phyloP scores from a whole-genome alignment of 2,888 invertebrate species.

The Cephus pygmeus region DNA sequence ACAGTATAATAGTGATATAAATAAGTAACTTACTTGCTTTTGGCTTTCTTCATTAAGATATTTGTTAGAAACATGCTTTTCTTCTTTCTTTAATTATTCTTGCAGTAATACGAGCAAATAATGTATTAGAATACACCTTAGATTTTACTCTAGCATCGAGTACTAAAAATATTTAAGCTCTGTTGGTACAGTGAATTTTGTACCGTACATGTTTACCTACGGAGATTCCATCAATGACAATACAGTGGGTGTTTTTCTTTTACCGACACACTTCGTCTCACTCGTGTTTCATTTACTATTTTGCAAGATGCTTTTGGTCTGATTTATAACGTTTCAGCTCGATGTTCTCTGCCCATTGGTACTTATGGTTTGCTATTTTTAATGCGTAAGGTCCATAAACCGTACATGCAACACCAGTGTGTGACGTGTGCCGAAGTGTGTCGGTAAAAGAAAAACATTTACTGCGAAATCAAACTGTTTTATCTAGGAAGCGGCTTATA shows the following conservation, averaged over 20 bases:
- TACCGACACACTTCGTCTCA: too few species aligned
- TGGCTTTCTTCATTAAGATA: conserved; percentile 76
- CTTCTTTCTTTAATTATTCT: background rate
- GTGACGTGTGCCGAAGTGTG: too few species aligned
- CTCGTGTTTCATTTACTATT: too few species aligned
- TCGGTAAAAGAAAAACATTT: too few species aligned
- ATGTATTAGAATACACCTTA: background rate
- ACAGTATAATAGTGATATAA: conserved; percentile 13
- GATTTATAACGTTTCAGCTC: too few species aligned
- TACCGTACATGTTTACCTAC: background rate
- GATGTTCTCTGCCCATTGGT: too few species aligned
- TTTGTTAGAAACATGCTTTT: conserved; percentile 76
- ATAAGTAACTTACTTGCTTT: conserved; percentile 77
- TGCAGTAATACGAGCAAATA: background rate
- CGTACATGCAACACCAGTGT: too few species aligned
- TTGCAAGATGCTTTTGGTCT: too few species aligned
- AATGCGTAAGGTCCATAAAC: too few species aligned
- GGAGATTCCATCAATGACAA: background rate
- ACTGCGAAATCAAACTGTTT: background rate
- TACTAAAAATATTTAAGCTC: background rate
- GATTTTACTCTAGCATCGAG: background rate
- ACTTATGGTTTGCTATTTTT: too few species aligned
- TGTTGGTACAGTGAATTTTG: background rate
- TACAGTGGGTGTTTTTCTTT: background rate
- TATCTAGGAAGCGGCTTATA: background rate